Conservation (phyloP, 2,113 vertebrate species). For the Axis porcinus region DNA sequence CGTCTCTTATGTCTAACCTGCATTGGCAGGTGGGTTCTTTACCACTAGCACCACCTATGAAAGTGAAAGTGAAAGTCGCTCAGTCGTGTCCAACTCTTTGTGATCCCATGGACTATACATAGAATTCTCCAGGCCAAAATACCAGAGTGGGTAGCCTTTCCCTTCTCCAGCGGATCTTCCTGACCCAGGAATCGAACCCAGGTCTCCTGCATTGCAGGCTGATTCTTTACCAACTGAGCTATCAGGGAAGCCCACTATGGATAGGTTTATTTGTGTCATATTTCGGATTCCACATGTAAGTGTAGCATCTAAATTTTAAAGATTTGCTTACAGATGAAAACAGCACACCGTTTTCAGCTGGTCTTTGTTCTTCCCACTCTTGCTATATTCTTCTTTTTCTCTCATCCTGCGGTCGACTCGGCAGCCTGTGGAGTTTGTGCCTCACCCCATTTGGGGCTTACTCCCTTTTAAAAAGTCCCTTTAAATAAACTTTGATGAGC, state of each 20-base stretch:
- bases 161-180: neutral
- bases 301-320: neutral
- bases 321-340: neutral
- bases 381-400: neutral
- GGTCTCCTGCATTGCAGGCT: neutral
- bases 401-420: accelerated
- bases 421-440: too few relatives aligned
- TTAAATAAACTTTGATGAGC: neutral
- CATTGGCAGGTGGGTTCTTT: neutral
- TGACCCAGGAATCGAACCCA: neutral
- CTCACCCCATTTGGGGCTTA: accelerated
- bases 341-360: neutral
- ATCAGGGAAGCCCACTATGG: neutral
- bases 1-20: neutral
- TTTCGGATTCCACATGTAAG: neutral
- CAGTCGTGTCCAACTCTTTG: neutral
- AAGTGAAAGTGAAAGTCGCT: neutral
- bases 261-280: neutral
- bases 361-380: accelerated
- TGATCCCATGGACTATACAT: neutral
- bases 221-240: neutral
- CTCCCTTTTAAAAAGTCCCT: neutral
- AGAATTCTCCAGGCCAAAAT: neutral
- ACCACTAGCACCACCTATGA: neutral
- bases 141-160: neutral